Base-by-base conservation (phyloP, 2,113 vertebrate species). In the Urocynchramus pylzowi region DNA sequence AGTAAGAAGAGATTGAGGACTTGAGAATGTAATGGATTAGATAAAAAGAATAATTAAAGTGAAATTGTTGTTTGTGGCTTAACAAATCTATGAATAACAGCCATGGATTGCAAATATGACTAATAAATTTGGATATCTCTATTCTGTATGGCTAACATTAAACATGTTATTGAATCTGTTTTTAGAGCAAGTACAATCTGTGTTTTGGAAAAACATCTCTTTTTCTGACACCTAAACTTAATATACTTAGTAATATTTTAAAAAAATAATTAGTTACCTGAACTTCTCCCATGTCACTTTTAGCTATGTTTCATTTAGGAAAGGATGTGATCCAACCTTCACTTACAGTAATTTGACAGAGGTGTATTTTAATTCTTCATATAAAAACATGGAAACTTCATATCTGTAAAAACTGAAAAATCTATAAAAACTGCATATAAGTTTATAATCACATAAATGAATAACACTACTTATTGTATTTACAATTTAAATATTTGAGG, bases 31-130 rank as follows among this genome's bases (percentile, higher is more conserved):
- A 84, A 94, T 0, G 0, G 65, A 84, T 85, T 75, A 91, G 60
- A 96, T 87, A 71, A 94, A 97, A 91, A 84, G 77, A 89, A 96
- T 82, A 91, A 95, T 82, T 93, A 44, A 93, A 89, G 50, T 39
- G 47, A 84, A 93, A 41, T 54, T 93, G 78, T 59, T 94, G 56
- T 84, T 88, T 76, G n/a, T 78, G 22, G 15, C 39, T 78, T 82
- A 89, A 87, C 52, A 95, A 75, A 93, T 84, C 56, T 82, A 64
- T 89, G 52, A 85, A 90, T 89, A 89, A 71, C n/a, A 75, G 52
- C 23, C 22, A 82, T 15, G 16, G 19, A 71, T 87, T 91, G 49
- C 21, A 93, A 82, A 89, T 60, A 80, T 3, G 16, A 84, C 28
- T 70, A 59, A 81, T 87, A 33, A 91, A 52, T 91, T 82, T 87